Base-by-base conservation (phyloP, 1,140 invertebrate species). In the Heterodera carotae region DNA sequence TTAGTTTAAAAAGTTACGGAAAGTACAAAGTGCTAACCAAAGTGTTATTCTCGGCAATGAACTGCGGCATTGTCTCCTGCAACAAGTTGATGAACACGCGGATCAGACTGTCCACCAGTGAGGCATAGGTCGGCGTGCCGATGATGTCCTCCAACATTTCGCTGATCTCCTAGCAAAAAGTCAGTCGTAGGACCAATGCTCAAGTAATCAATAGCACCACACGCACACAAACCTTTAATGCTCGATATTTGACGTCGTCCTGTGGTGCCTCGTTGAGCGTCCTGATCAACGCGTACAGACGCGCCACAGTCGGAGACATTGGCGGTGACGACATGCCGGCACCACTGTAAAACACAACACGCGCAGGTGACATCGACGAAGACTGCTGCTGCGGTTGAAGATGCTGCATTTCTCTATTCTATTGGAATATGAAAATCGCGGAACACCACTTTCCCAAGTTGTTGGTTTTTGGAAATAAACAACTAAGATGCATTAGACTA, bases 21-120 rank as follows among this genome's bases (percentile, higher is more conserved):
- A 76, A 76, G 34, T 29, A 15, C 43, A 62, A 76, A 69, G 31
- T 8, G 33, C 69, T 10, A 43, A 83, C 80, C 69, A 83, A 80
- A 22, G 81, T 82, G 36, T 82, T 82, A 43, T 82, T 82, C 33
- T 82, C 81, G 8, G 73, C 27, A 70, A 84, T 81, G 59, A 82
- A 82, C 25, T 82, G 81, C 12, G 81, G 82, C 43, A n/a, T 22
- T 22, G 82, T 83, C 72, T 82, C 80, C 25, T 82, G 69, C 15
- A 80, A 69, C 15, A 82, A 18, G n/a, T 36, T 64, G 31, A 80
- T 53, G 59, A 80, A 80, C 39, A 74, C 79, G 31, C 79, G 53
- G 7, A 79, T 36, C 33, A 79, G 68, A 34, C 43, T 66, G 36
- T 81, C 78, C 43, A 79, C 43, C 48, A 79, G 64, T 31, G 78